Conservation (phyloP, 2,113 vertebrate species). For the Tursiops truncatus region DNA sequence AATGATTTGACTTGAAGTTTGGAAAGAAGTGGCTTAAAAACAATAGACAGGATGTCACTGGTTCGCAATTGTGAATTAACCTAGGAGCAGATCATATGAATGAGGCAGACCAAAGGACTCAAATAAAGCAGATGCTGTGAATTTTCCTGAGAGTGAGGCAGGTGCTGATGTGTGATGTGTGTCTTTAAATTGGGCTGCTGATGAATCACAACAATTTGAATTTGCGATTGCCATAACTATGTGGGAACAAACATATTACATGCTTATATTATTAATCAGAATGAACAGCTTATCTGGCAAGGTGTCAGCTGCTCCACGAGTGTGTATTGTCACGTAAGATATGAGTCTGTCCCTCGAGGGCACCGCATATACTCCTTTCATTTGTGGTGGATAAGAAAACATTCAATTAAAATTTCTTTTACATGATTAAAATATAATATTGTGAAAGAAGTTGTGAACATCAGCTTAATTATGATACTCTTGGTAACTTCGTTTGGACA, state of each 20-base stretch:
- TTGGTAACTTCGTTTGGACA: not conserved
- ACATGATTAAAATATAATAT: not conserved
- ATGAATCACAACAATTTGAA: not conserved
- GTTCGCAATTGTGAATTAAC: not conserved
- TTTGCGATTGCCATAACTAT: not conserved
- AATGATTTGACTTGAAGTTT: not conserved
- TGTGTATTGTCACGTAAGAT: not conserved
- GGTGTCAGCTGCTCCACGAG: not conserved
- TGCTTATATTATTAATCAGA: not conserved
- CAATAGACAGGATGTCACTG: not conserved
- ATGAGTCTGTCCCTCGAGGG: not conserved
- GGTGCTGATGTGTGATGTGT: not conserved
- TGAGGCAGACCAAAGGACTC: not conserved
- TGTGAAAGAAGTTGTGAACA: not conserved
- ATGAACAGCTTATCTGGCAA: not conserved
- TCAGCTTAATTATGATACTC: not conserved
- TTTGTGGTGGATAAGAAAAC: not conserved
- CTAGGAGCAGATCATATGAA: not conserved
- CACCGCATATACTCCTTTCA: not conserved
- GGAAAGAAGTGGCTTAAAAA: not conserved
- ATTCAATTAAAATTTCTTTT: not conserved
- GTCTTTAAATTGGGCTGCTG: not conserved
- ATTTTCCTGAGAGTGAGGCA: not conserved
- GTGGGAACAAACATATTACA: not conserved
- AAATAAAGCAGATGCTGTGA: not conserved